Percentiles rank a stretch among this genome's conserved stretches.
Evolutionary conservation across 2,797 vertebrate species (phyloP).

Genomic region (Malacoctenus gilli): DNA sequence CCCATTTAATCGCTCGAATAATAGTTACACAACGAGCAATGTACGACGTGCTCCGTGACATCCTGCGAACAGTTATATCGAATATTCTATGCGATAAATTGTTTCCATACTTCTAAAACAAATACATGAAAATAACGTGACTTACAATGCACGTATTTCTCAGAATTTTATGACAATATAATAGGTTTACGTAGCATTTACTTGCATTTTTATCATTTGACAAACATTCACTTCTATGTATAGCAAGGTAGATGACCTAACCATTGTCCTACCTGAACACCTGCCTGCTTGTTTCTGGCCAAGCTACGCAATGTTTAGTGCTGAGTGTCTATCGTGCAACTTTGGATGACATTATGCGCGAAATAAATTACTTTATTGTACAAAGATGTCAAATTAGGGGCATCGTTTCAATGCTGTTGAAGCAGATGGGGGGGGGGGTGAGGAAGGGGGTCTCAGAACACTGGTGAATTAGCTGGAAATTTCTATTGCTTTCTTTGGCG

Average conservation of each 20-base stretch:
- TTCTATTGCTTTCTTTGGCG: conserved; percentile 90
- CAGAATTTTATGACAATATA: too few species aligned
- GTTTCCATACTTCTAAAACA: not conserved
- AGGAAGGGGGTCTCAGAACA: conserved; percentile 69
- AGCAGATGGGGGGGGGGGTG: conserved; percentile 40
- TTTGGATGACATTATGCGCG: conserved; percentile 45
- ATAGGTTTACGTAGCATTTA: too few species aligned
- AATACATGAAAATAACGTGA: not conserved
- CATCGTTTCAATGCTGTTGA: conserved; percentile 59
- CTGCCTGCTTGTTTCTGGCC: not conserved
- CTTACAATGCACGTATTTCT: too few species aligned
- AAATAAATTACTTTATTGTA: conserved; percentile 60
- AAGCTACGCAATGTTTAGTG: not conserved
- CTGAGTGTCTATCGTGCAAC: not conserved
- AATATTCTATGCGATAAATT: conserved; percentile 1
- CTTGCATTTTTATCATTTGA: too few species aligned
- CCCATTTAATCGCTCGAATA: conserved; percentile 6
- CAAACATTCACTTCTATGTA: too few species aligned
- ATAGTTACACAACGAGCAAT: conserved; percentile 5
- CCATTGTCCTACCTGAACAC: not conserved
- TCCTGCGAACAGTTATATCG: too few species aligned
- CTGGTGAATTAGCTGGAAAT: conserved; percentile 84
- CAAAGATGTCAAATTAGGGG: conserved; percentile 67
- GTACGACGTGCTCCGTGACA: not conserved
- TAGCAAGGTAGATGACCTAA: too few species aligned